These are phyloP conservation scores for Nomia melanderi DNA, from an alignment of 1,140 invertebrate genomes.

Conservation along the genomic window DNA sequence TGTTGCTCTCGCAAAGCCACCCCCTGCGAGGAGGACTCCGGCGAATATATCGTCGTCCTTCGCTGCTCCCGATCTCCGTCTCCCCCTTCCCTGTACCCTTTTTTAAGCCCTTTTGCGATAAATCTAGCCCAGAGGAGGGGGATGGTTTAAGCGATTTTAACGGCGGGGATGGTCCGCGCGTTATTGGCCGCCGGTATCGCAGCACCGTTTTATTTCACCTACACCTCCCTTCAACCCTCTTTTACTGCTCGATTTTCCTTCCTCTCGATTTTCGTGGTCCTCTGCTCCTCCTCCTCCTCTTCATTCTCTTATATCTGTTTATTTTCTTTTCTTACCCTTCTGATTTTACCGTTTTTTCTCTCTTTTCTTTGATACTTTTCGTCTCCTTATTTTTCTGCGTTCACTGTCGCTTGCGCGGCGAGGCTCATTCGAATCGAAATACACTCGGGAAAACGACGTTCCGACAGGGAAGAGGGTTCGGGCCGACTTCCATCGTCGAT, in stretches of 20 bases:
- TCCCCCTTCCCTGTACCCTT: not conserved
- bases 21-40: too few relatives aligned
- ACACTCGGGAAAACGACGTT: not conserved
- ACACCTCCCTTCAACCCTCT: not conserved
- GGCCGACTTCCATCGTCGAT: not conserved
- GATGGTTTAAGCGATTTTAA: constrained; percentile 73
- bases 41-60: too few relatives aligned
- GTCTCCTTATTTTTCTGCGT: not conserved
- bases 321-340: too few relatives aligned
- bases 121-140: constrained; percentile 64
- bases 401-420: too few relatives aligned
- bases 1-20: not conserved
- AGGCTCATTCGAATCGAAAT: not conserved
- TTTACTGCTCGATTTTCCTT: constrained; percentile 23
- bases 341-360: not conserved
- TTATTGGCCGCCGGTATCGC: constrained; percentile 65
- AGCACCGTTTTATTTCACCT: constrained; percentile 30
- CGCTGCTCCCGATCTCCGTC: not conserved
- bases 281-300: too few relatives aligned
- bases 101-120: constrained; percentile 70
- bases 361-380: too few relatives aligned
- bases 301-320: too few relatives aligned
- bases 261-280: not conserved
- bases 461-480: not conserved
- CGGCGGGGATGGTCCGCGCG: constrained; percentile 61